Base-by-base conservation (phyloP, 2,888 invertebrate species). In the Marronus borbonicus region DNA sequence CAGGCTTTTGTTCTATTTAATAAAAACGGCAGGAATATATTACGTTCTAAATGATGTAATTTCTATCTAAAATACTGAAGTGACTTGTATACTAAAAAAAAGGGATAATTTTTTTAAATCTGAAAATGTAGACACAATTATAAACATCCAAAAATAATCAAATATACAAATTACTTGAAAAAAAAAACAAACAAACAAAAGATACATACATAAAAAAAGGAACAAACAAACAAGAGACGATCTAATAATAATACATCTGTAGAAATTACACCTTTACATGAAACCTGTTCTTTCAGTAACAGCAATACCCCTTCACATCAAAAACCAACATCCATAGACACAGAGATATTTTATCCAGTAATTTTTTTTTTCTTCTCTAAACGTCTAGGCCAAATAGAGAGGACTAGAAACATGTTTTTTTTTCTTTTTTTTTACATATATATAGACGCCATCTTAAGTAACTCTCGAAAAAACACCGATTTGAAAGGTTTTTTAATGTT, bases 211-310 rank as follows among this genome's bases (percentile, higher is more conserved):
- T 14, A 28, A 62, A 62, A 62, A 62, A 44, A 44, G 7, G 5
- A 36, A 36, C 31, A 36, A 36, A 1, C 31, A 4, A 44, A 44
- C 20, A 62, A 28, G 14, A 3, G 28, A 28, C 20, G 20, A 68
- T 50, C 44, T 44, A 12, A 50, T 50, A 68, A 50, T 68, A 68
- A 68, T 28, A 24, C 36, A 44, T 50, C 14, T 50, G 60, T 74
- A 74, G 72, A 74, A 74, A 74, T 74, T 74, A 74, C 72, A 74
- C 60, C 58, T n/a, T 74, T 74, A 74, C 28, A 50, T 24, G 24
- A 50, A 28, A 31, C 14, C 12, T 62, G 31, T 14, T 20, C 17
- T 52, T n/a, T 50, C 12, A 52, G 14, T 52, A 17, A 5, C 20
- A 60, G 24, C 60, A 24, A 60, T 60, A 7, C 28, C 60, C 60